Percentiles rank a stretch among this genome's conserved stretches.
Conservation (phyloP, 2,797 vertebrate genomes). For the Masticophis lateralis region DNA sequence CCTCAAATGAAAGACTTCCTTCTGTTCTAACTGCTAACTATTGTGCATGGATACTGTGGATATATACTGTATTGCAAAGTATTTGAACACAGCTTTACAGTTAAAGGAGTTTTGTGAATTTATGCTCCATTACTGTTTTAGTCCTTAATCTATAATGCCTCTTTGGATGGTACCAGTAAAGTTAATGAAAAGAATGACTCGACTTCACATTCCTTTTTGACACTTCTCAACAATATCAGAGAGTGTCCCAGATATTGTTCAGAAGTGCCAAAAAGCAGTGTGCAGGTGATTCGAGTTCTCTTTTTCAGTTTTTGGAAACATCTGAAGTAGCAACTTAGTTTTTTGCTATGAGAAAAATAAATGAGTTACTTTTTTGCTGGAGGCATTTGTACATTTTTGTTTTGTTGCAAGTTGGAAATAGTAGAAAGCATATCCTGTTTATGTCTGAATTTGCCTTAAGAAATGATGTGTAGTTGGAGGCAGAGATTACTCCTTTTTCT, state of each 20-base stretch:
- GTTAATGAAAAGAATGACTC: background rate
- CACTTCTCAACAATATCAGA: background rate
- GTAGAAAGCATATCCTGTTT: background rate
- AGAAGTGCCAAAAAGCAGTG: background rate
- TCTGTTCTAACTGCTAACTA: background rate
- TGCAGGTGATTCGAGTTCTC: background rate
- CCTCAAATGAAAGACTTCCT: background rate
- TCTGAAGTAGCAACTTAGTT: background rate
- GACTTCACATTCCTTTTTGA: background rate
- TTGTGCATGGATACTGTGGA: background rate
- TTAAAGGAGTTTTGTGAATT: background rate
- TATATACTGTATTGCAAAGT: background rate
- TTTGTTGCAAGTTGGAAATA: background rate
- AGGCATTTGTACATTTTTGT: background rate
- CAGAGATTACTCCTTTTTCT: background rate
- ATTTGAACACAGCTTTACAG: background rate
- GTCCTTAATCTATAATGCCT: background rate
- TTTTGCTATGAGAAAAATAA: background rate
- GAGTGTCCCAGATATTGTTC: background rate
- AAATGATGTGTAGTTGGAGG: background rate
- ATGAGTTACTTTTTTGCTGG: background rate
- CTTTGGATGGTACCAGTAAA: background rate
- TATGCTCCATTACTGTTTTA: background rate
- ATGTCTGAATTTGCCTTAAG: background rate
- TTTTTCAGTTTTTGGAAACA: background rate